phyloP scores from a whole-genome alignment of 30 jellyfish, hydroid and myxozoan species.

The Cassiopea xamachana region DNA sequence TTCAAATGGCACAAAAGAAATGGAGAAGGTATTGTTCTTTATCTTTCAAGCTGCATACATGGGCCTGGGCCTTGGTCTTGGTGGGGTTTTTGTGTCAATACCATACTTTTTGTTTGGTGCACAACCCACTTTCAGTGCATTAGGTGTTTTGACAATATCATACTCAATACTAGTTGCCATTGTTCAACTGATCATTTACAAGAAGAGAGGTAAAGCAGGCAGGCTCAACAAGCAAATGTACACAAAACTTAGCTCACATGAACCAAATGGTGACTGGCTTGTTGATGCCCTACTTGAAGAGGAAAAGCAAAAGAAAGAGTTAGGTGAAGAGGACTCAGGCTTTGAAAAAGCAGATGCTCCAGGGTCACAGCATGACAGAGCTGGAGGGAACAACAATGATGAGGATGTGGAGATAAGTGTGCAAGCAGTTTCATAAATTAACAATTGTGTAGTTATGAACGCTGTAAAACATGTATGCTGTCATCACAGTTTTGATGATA shows the following conservation, averaged over 20 bases:
- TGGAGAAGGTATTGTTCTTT: constrained; percentile 67
- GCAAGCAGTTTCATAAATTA: background rate
- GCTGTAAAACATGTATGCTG: no score
- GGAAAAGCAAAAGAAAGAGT: constrained; percentile 8
- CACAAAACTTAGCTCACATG: constrained; percentile 48
- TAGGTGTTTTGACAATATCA: constrained; percentile 43
- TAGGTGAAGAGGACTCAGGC: background rate
- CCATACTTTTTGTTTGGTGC: constrained; percentile 67
- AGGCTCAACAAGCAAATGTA: constrained; percentile 24
- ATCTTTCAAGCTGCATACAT: constrained; percentile 66
- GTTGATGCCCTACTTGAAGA: constrained; percentile 70
- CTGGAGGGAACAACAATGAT: background rate
- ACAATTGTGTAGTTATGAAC: background rate
- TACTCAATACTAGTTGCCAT: constrained; percentile 32
- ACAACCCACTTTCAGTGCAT: constrained; percentile 53
- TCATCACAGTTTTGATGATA: no score
- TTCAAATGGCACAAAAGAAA: constrained; percentile 54
- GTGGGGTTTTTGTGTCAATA: constrained; percentile 66
- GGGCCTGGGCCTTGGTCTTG: constrained; percentile 81
- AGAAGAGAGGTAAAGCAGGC: background rate
- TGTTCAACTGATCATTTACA: constrained; percentile 10
- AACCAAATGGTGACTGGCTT: constrained; percentile 72
- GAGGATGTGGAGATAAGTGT: background rate
- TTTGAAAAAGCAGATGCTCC: constrained; percentile 10
- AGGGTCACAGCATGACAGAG: background rate